Evolutionary conservation across 2,113 vertebrate species (phyloP), one percentile per base, ranked within the genome.

Genomic region (Tetraodon nigroviridis): DNA sequence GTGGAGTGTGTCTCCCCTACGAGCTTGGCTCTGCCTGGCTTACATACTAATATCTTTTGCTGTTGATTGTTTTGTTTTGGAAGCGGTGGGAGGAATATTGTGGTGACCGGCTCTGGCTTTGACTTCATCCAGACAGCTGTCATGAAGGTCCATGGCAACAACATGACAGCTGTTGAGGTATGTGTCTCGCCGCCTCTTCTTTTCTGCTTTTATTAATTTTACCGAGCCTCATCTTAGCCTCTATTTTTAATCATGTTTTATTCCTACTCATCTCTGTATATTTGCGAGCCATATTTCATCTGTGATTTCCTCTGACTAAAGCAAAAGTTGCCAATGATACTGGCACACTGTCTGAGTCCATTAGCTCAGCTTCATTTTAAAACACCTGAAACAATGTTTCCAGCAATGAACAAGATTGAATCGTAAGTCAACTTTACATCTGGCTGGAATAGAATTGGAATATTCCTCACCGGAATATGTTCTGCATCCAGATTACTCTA

Each of bases 41-140:
- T 6, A 52, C 48, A 19, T 22, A 17, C 61, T 60, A 32, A 53
- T 21, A 7, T 55, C 47, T 29, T 46, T 54, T 50, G 16, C 1
- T 32, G 8, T 69, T 15, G 32, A 1, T 24, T 51, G 40, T 27
- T 57, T 14, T 59, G 7, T 37, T 58, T 6, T 74, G 37, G 4
- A 5, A 98, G 96, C 49, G 96, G 96, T 58, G 96, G 96, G 51
- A 92, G 96, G 66, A 93, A 89, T 80, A 95, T 98, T 68, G 86
- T 81, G 24, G 89, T 98, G 64, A 90, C 88, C 0, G 96, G 95
- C 53, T 89, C 89, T 0, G 92, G 93, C 40, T 98, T 98, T 76
- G 85, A 91, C 66, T 85, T 95, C 46, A 93, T 97, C 77, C 95
- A 98, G 87, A 92, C 73, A 48, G 95, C 95, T 24, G 69, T 90